Base-by-base conservation (phyloP, 2,113 vertebrate genomes). In the Himantopus leucocephalus region DNA sequence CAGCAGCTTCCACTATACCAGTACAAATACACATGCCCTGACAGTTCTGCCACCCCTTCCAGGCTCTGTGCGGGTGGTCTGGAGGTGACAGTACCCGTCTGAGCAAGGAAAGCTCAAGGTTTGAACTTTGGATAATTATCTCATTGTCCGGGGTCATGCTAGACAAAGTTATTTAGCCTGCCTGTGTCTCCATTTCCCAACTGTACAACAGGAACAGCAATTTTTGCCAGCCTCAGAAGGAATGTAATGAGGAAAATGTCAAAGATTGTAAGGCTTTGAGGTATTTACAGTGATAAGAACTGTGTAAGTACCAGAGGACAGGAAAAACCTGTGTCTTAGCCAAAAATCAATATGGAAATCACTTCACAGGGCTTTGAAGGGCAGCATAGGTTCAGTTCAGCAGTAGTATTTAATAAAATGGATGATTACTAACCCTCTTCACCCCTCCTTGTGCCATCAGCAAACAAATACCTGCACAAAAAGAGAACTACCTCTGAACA, bases 11-110 rank as follows among this genome's bases (percentile, higher is more conserved):
- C 55, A 34, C 39, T 29, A 12, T 2, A 6, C 27, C n/a, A 21
- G 19, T 2, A 73, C 6, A 41, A 67, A 73, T 5, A 22, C 4
- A 3, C 0, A 0, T 14, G 7, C 30, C 37, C 32, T 2, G 1
- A 27, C 9, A 41, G 52, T 30, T 41, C 45, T 67, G 39, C 26
- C 39, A 35, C 29, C 45, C 8, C 17, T 39, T 39, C 63, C 47
- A 22, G 47, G n/a, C n/a, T 41, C 66, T 8, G 0, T 9, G 11
- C 1, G 1, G 55, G 32, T 4, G 11, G 47, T 39, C 66, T 60
- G 59, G 52, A 43, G 47, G 72, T 53, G n/a, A 41, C 41, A 43
- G 58, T 5, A 13, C 26, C 56, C 8, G 2, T 21, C 48, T 29
- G 34, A 74, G 37, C 29, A 29, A 47, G 62, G 10, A 39, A 5